A percentile compares a stretch with the other conserved stretches of the same genome.
These are phyloP conservation scores for Drosophila murphyi DNA, from an alignment of 1,140 invertebrate genomes.

Conservation along the genomic window DNA sequence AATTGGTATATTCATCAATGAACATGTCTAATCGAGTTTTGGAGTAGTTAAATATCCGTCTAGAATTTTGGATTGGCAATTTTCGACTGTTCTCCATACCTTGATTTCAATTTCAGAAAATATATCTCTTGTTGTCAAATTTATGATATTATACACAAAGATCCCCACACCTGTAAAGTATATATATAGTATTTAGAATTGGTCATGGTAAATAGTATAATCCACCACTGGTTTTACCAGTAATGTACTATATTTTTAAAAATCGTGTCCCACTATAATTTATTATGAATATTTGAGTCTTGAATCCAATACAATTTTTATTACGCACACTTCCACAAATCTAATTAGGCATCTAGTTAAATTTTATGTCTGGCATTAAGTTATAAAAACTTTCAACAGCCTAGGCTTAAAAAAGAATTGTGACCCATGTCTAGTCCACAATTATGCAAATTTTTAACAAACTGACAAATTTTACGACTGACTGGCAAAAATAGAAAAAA, in stretches of 20 bases:
- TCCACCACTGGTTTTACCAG: background rate
- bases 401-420: slow-evolving; percentile 19
- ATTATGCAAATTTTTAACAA: slow-evolving; percentile 45
- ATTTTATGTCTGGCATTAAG: slow-evolving; percentile 42
- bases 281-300: background rate
- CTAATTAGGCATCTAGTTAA: slow-evolving; percentile 37
- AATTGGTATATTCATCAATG: too few relatives aligned
- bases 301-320: slow-evolving; percentile 3
- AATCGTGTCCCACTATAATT: background rate
- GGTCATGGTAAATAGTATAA: too few relatives aligned
- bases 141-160: too few relatives aligned
- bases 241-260: background rate
- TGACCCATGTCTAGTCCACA: slow-evolving; percentile 25
- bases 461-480: slow-evolving; percentile 65
- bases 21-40: too few relatives aligned
- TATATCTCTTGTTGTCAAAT: too few relatives aligned
- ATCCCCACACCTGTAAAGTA: too few relatives aligned
- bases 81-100: too few relatives aligned
- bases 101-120: too few relatives aligned
- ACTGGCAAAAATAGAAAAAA: slow-evolving; percentile 10
- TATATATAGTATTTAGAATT: too few relatives aligned
- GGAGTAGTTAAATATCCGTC: too few relatives aligned
- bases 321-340: slow-evolving; percentile 1
- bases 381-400: slow-evolving; percentile 38
- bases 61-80: too few relatives aligned